Evolutionary conservation across 2,113 vertebrate species (phyloP).

Genomic region (Syngnathus typhle): DNA sequence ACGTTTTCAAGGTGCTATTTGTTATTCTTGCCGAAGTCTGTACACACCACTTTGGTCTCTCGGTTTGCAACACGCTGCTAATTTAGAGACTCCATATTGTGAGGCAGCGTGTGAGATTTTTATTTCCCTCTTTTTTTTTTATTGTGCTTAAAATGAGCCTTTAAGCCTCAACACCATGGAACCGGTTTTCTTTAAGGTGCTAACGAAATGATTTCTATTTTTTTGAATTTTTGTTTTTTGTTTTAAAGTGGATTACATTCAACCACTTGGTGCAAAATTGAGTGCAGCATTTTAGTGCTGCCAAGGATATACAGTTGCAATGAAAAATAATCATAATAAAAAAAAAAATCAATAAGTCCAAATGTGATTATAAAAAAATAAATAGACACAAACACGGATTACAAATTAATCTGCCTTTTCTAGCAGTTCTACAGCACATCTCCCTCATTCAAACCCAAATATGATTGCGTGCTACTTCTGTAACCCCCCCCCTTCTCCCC

Average conservation of each 20-base stretch:
- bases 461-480: constrained; percentile 10
- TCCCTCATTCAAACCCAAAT: constrained; percentile 17
- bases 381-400: constrained; percentile 54
- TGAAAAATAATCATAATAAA: constrained; percentile 9
- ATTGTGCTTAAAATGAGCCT: constrained; percentile 43
- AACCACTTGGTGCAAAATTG: constrained; percentile 61
- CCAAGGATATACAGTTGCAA: constrained; percentile 36
- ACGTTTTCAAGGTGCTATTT: constrained; percentile 41
- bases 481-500: constrained; percentile 1
- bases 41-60: constrained; percentile 51
- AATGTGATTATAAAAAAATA: constrained; percentile 50
- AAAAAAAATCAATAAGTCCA: constrained; percentile 34
- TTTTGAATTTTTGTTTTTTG: constrained; percentile 20
- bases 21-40: constrained; percentile 14
- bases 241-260: constrained; percentile 61
- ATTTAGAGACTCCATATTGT: constrained; percentile 12
- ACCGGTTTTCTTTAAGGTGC: constrained; percentile 66
- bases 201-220: constrained; percentile 33
- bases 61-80: constrained; percentile 5
- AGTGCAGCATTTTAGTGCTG: constrained; percentile 13
- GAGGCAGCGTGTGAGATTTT: constrained; percentile 8
- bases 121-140: background rate
- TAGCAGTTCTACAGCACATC: constrained; percentile 29
- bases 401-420: constrained; percentile 39
- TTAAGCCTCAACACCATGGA: constrained; percentile 30